Evolutionary conservation across 2,888 invertebrate genomes (phyloP).

Genomic region (Spisula subtruncata): DNA sequence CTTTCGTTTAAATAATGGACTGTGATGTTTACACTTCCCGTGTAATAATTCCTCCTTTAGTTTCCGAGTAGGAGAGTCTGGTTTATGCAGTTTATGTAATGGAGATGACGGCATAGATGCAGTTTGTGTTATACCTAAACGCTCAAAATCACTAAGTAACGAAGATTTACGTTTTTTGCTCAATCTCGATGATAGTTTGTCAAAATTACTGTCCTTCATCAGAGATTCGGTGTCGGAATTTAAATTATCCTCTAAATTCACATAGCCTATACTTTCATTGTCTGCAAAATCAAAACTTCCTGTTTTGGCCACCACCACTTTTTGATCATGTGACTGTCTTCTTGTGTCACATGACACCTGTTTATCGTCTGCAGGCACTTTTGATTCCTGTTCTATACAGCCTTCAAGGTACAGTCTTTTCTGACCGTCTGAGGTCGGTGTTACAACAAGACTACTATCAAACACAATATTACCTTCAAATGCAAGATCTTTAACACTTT

Average conservation of each 20-base stretch:
- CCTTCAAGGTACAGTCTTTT: conserved; percentile 73
- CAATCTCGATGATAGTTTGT: conserved; percentile 23
- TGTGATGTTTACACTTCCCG: conserved; percentile 82
- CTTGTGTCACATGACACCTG: conserved; percentile 59
- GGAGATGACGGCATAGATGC: conserved; percentile 86
- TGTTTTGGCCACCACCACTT: neutral
- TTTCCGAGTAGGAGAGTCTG: conserved; percentile 76
- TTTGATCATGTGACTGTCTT: conserved; percentile 42
- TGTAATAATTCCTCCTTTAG: conserved; percentile 79
- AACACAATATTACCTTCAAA: conserved; percentile 73
- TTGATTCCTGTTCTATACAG: conserved; percentile 52
- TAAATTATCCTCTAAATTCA: conserved; percentile 35
- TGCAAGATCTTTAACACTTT: conserved; percentile 56
- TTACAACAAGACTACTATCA: conserved; percentile 79
- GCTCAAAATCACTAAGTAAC: conserved; percentile 62
- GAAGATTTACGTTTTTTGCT: conserved; percentile 61
- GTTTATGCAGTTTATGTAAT: conserved; percentile 76
- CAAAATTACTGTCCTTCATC: conserved; percentile 12
- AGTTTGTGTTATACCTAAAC: conserved; percentile 79
- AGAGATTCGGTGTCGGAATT: conserved; percentile 18
- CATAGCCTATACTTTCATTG: conserved; percentile 27
- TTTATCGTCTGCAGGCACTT: conserved; percentile 52
- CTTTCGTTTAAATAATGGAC: conserved; percentile 83
- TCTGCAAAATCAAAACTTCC: conserved; percentile 24
- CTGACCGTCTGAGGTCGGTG: conserved; percentile 71